Conservation (phyloP, 2,797 vertebrate species). For the Acrocephalus scirpaceus region DNA sequence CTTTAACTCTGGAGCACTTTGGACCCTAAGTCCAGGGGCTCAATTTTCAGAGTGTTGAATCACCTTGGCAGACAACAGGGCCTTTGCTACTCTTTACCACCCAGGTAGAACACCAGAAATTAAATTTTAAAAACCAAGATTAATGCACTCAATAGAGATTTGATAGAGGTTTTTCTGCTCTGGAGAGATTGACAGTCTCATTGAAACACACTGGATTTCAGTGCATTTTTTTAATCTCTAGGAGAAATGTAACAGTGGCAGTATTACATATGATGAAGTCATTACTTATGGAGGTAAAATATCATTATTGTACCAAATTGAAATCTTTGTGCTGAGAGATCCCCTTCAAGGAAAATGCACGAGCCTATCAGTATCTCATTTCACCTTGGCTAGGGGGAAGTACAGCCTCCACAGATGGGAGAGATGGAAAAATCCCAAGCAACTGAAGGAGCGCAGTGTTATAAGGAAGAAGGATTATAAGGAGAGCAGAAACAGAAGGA, state of each 20-base stretch:
- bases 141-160: neutral
- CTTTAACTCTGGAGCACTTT: neutral
- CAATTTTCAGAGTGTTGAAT: neutral
- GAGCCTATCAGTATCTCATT: neutral
- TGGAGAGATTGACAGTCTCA: neutral
- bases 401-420: neutral
- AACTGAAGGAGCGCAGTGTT: fast-evolving
- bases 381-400: neutral
- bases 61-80: neutral
- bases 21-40: neutral
- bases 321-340: neutral
- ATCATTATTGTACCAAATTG: neutral
- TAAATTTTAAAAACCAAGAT: neutral
- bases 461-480: neutral
- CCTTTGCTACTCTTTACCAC: neutral
- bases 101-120: neutral
- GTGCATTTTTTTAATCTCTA: neutral
- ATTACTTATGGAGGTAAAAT: neutral
- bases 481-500: neutral
- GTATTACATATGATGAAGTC: neutral
- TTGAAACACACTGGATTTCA: neutral
- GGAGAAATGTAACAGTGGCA: neutral
- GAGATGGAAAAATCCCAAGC: neutral
- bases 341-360: neutral
- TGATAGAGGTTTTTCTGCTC: neutral